These are phyloP conservation scores for Tachysurus fulvidraco DNA, from an alignment of 2,113 vertebrate genomes.

Conservation along the genomic window DNA sequence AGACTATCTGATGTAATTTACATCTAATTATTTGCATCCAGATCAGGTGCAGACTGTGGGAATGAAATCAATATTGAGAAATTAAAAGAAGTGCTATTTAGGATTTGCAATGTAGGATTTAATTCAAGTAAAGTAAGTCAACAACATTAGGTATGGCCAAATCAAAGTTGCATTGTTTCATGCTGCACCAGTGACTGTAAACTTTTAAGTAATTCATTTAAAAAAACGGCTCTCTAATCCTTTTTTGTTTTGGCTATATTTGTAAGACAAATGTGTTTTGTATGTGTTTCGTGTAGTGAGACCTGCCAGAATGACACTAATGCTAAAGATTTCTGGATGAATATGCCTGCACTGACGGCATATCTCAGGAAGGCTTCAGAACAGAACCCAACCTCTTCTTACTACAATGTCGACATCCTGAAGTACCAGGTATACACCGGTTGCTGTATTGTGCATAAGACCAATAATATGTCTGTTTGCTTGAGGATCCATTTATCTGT, in stretches of 20 bases:
- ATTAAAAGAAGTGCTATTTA: background rate
- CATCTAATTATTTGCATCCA: background rate
- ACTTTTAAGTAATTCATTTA: background rate
- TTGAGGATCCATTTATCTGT: background rate
- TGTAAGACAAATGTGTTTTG: slow-evolving; percentile 17
- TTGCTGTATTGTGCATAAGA: background rate
- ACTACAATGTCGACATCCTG: slow-evolving; percentile 95
- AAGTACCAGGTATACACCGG: slow-evolving; percentile 88
- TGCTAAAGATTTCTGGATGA: slow-evolving; percentile 95
- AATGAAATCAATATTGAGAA: background rate
- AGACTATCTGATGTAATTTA: background rate
- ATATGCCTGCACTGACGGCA: slow-evolving; percentile 94
- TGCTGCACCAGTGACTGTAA: background rate
- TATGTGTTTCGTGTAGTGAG: slow-evolving; percentile 75
- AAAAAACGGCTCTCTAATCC: background rate
- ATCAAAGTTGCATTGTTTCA: background rate
- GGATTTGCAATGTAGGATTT: background rate
- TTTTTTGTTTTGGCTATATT: background rate
- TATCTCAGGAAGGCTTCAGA: slow-evolving; percentile 96
- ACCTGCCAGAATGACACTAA: slow-evolving; percentile 88
- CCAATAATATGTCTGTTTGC: background rate
- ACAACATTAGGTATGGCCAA: background rate
- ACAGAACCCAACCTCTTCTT: slow-evolving; percentile 92
- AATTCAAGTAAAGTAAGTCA: background rate
- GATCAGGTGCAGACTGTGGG: background rate